Conservation (phyloP, 2,888 invertebrate genomes). For the Petrolisthes manimaculis region DNA sequence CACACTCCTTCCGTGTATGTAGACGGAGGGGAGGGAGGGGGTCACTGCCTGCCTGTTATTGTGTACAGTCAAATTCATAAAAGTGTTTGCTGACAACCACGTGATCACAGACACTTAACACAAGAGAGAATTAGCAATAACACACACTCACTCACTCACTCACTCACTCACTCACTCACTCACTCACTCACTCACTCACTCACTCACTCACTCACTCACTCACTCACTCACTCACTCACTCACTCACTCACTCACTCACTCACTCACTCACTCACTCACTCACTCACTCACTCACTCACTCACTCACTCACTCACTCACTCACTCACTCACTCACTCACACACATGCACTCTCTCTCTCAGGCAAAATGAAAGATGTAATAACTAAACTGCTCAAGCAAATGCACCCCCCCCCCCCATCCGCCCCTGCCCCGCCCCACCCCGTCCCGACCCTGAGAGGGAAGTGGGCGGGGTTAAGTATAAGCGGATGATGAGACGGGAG, state of each 20-base stretch:
- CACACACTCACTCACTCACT: background rate
- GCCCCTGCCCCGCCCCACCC: too few relatives aligned
- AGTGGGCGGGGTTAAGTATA: background rate
- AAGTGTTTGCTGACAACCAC: too few relatives aligned
- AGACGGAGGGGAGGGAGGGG: too few relatives aligned
- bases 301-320: background rate
- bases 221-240: slow-evolving; percentile 7
- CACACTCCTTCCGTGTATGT: too few relatives aligned
- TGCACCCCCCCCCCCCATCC: too few relatives aligned
- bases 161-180: background rate
- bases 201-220: background rate
- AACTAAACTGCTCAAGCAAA: too few relatives aligned
- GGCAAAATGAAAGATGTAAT: background rate
- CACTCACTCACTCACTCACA: slow-evolving; percentile 7
- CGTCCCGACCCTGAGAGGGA: background rate
- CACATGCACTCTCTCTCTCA: background rate
- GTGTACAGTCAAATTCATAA: too few relatives aligned
- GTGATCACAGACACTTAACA: too few relatives aligned
- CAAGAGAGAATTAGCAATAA: too few relatives aligned
- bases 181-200: background rate
- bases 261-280: background rate
- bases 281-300: background rate
- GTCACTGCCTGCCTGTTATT: too few relatives aligned
- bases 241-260: background rate
- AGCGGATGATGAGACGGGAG: background rate